Evolutionary conservation across 2,888 invertebrate species (phyloP).

Genomic region (Lasioglossum leucozonium): DNA sequence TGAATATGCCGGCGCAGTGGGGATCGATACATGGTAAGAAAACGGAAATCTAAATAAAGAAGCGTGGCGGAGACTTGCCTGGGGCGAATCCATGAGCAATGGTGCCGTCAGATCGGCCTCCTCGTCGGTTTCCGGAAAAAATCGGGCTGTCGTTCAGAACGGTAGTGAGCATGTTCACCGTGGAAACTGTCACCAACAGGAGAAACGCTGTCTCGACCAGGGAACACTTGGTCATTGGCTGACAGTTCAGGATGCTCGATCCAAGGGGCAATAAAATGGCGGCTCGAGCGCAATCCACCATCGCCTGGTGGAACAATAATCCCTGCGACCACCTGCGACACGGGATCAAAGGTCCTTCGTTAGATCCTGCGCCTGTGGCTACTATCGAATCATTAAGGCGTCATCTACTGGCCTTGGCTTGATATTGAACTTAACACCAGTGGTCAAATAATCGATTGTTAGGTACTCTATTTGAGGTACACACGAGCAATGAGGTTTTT

Average conservation of each 20-base stretch:
- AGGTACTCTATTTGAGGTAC: neutral
- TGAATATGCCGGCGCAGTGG: neutral
- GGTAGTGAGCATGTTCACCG: conserved; percentile 95
- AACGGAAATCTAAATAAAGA: conserved; percentile 18
- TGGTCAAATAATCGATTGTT: neutral
- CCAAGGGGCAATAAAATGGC: conserved; percentile 92
- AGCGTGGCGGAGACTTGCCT: conserved; percentile 80
- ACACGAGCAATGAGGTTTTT: neutral
- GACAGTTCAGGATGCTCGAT: conserved; percentile 92
- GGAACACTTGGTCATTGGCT: conserved; percentile 94
- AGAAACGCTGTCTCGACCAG: conserved; percentile 95
- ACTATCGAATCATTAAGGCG: neutral
- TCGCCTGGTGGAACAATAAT: conserved; percentile 92
- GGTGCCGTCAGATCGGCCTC: conserved; percentile 89
- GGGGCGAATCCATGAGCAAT: conserved; percentile 93
- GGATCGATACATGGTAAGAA: conserved; percentile 13
- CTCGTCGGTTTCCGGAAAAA: conserved; percentile 92
- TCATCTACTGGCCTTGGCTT: neutral
- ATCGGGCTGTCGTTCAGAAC: conserved; percentile 94
- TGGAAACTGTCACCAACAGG: conserved; percentile 94
- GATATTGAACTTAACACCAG: neutral
- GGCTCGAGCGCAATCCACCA: conserved; percentile 93
- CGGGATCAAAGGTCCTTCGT: neutral
- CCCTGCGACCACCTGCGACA: conserved; percentile 93
- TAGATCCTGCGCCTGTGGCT: neutral